Evolutionary conservation across 2,888 invertebrate genomes (phyloP).

Genomic region (Melieria crassipennis): DNA sequence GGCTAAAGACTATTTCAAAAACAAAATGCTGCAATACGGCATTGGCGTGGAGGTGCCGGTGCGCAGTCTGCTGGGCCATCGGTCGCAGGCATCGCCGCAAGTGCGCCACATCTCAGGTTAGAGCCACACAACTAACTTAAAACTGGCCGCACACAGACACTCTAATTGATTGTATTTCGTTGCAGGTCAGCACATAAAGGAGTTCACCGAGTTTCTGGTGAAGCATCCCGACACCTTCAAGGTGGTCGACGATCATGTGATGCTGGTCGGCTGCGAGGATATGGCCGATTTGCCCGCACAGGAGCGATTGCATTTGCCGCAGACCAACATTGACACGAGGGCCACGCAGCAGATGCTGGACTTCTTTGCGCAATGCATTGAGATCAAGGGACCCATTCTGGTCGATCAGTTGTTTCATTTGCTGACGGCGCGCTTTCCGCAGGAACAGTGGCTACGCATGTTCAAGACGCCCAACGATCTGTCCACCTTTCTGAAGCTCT

Average conservation of each 20-base stretch:
- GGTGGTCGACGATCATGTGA: slow-evolving; percentile 85
- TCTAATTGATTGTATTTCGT: background rate
- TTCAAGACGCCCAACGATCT: slow-evolving; percentile 92
- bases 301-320: slow-evolving; percentile 75
- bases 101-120: slow-evolving; percentile 91
- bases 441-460: slow-evolving; percentile 84
- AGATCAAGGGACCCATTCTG: slow-evolving; percentile 82
- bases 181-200: slow-evolving; percentile 86
- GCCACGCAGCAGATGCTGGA: slow-evolving; percentile 84
- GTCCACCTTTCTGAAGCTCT: slow-evolving; percentile 89
- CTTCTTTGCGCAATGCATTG: slow-evolving; percentile 84
- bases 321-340: slow-evolving; percentile 83
- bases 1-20: slow-evolving; percentile 97
- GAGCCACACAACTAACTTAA: background rate
- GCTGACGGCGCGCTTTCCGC: slow-evolving; percentile 79
- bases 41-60: slow-evolving; percentile 96
- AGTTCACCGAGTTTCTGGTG: slow-evolving; percentile 88
- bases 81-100: slow-evolving; percentile 96
- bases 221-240: slow-evolving; percentile 88
- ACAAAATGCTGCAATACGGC: slow-evolving; percentile 95
- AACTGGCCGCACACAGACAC: background rate
- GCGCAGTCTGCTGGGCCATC: slow-evolving; percentile 94
- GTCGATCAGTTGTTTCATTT: slow-evolving; percentile 89
- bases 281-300: slow-evolving; percentile 75
- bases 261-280: slow-evolving; percentile 77